Conservation (phyloP, 2,797 vertebrate genomes). For the Chlorospingus flavigularis region DNA sequence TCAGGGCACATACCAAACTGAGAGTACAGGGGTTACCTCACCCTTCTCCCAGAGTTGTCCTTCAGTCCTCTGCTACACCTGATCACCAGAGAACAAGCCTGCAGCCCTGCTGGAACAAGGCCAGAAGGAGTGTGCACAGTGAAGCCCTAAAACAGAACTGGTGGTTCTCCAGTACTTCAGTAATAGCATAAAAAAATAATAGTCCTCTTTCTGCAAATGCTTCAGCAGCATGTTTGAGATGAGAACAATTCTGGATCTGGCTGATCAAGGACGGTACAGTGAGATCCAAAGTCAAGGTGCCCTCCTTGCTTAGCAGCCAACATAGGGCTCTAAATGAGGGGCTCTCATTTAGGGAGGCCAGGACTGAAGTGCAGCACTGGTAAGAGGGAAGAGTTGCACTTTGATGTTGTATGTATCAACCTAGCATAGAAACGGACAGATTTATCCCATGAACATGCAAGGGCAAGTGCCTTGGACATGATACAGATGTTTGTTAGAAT, state of each 20-base stretch:
- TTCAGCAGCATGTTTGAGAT: not conserved
- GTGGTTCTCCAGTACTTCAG: not conserved
- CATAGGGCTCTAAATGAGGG: not conserved
- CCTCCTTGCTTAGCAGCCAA: not conserved
- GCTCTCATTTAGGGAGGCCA: not conserved
- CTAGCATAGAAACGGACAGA: not conserved
- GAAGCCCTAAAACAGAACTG: not conserved
- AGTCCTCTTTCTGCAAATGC: not conserved
- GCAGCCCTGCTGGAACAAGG: not conserved
- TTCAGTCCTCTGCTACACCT: not conserved
- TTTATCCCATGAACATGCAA: not conserved
- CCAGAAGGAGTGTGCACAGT: not conserved
- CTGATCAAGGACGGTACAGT: slow-evolving; percentile 1
- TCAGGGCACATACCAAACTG: not conserved
- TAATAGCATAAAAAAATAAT: not conserved
- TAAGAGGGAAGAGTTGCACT: not conserved
- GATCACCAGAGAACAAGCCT: not conserved
- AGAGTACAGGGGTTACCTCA: not conserved
- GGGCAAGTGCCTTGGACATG: accelerated
- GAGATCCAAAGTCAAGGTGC: slow-evolving; percentile 35
- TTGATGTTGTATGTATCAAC: not conserved
- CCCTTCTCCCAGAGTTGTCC: not conserved
- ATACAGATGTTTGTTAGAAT: not conserved
- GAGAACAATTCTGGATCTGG: not conserved
- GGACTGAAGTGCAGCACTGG: not conserved